A percentile compares a stretch with the other conserved stretches of the same genome.
phyloP scores from a whole-genome alignment of 2,113 vertebrate genomes.

The Ramphastos sulfuratus region DNA sequence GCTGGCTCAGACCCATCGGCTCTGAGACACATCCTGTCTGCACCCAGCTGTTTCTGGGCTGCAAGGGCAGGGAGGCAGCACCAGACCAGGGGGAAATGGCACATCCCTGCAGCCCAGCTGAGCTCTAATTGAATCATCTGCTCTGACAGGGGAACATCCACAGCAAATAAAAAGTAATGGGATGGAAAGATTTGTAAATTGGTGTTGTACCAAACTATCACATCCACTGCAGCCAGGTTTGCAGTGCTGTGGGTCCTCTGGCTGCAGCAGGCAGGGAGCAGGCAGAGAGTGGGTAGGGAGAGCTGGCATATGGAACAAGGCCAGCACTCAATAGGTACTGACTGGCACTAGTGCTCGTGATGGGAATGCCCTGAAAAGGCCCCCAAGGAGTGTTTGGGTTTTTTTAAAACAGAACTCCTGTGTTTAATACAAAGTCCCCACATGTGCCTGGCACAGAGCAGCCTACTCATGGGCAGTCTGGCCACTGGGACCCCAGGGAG shows the following conservation, averaged over 20 bases:
- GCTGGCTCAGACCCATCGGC: not conserved
- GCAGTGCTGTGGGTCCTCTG: accelerated
- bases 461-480: not conserved
- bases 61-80: not conserved
- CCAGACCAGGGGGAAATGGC: not conserved
- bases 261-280: not conserved
- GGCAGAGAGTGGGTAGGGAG: not conserved
- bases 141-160: slow-evolving; percentile 24
- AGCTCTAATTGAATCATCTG: slow-evolving; percentile 41
- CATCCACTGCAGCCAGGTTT: not conserved
- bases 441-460: not conserved
- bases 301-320: not conserved
- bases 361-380: not conserved
- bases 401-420: not conserved
- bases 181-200: slow-evolving; percentile 44
- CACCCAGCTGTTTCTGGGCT: not conserved
- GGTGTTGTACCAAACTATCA: not conserved
- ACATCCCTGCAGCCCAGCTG: not conserved
- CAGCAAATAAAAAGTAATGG: slow-evolving; percentile 60
- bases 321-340: not conserved
- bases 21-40: not conserved
- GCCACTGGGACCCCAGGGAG: not conserved
- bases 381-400: not conserved
- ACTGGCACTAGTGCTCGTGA: not conserved
- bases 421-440: not conserved